These are phyloP conservation scores for Phocoena phocoena DNA, from an alignment of 2,113 vertebrate genomes.

Conservation along the genomic window DNA sequence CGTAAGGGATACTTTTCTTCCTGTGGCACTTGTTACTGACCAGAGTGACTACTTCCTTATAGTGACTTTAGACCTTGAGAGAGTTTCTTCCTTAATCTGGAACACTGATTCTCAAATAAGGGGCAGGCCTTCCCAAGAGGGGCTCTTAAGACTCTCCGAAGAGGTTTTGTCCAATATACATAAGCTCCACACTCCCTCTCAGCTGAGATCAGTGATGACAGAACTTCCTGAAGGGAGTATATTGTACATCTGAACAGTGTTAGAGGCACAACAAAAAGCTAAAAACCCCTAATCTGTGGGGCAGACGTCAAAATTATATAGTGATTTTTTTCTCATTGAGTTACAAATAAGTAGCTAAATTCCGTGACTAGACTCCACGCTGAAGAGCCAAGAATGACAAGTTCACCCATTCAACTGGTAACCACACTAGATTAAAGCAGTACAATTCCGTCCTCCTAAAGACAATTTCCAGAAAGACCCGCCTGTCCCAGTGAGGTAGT, in stretches of 20 bases:
- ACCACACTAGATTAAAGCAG: neutral
- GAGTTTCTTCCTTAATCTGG: neutral
- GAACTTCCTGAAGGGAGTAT: neutral
- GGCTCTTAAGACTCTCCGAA: neutral
- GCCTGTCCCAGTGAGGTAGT: neutral
- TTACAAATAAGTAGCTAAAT: neutral
- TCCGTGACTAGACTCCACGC: neutral
- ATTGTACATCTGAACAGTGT: neutral
- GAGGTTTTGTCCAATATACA: neutral
- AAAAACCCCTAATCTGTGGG: neutral
- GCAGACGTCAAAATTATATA: neutral
- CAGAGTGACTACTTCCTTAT: neutral
- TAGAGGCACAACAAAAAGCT: neutral
- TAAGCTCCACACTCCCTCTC: neutral
- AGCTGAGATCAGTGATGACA: neutral
- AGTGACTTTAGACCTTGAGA: neutral
- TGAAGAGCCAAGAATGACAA: neutral
- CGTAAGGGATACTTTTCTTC: neutral
- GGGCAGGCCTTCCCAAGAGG: neutral
- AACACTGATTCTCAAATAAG: neutral
- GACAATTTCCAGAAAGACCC: neutral
- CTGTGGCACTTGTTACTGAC: neutral
- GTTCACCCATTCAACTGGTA: neutral
- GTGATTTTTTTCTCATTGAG: slow-evolving; percentile 15
- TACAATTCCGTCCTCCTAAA: slow-evolving; percentile 17